Conservation (phyloP, 2,113 vertebrate genomes). For the Copsychus sechellarum region DNA sequence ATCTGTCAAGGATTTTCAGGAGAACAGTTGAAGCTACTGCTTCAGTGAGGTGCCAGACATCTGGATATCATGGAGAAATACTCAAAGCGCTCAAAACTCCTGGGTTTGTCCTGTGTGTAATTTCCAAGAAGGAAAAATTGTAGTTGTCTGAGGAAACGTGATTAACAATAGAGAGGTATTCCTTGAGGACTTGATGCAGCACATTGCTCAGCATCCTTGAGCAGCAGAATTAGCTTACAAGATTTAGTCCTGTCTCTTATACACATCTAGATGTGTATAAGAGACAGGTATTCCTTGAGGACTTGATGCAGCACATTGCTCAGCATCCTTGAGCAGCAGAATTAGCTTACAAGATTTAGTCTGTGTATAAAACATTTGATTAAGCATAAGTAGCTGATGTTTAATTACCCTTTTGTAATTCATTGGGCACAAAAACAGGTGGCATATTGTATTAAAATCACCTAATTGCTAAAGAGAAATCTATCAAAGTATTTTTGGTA, state of each 20-base stretch:
- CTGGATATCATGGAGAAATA: slow-evolving; percentile 10
- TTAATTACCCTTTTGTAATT: neutral
- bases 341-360: neutral
- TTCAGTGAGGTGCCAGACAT: slow-evolving; percentile 31
- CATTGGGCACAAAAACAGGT: neutral
- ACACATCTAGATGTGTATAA: too few species aligned
- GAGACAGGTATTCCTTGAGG: neutral
- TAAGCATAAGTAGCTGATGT: neutral
- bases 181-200: neutral
- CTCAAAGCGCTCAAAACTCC: neutral
- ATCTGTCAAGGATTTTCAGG: neutral
- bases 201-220: neutral
- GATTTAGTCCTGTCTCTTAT: too few species aligned
- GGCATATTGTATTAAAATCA: neutral
- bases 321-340: neutral
- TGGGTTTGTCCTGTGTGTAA: neutral
- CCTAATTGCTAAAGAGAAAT: neutral
- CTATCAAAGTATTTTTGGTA: neutral
- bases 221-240: neutral
- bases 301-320: neutral
- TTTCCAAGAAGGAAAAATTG: neutral
- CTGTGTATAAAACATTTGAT: rapidly evolving
- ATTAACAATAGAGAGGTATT: neutral
- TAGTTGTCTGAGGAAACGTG: neutral
- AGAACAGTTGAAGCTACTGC: neutral